Evolutionary conservation across 2,113 vertebrate genomes (phyloP).

Genomic region (Micromys minutus): DNA sequence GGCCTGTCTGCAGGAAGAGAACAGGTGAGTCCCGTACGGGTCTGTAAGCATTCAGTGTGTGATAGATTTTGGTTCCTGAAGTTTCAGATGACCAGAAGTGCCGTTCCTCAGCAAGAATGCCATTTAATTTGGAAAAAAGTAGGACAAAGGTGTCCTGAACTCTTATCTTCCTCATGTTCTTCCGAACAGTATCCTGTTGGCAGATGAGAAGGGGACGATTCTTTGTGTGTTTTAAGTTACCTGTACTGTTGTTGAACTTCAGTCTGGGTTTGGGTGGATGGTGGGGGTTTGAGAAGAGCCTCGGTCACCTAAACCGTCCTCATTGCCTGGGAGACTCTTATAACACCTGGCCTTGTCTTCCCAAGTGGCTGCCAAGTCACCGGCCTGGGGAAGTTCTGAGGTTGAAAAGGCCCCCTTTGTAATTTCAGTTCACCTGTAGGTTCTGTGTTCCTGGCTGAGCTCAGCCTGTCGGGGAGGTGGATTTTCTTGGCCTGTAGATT

Average conservation of each 20-base stretch:
- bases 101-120: background rate
- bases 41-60: background rate
- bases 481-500: background rate
- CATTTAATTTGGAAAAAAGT: conserved; percentile 54
- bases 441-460: background rate
- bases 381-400: conserved; percentile 35
- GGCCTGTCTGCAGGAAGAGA: background rate
- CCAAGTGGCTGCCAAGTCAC: background rate
- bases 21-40: conserved; percentile 63
- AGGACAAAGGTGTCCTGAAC: conserved; percentile 38
- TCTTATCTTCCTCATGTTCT: background rate
- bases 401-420: background rate
- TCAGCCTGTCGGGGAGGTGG: background rate
- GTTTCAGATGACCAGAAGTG: background rate
- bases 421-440: background rate
- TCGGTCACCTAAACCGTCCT: background rate
- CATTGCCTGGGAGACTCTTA: background rate
- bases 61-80: background rate
- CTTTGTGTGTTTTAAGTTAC: conserved; percentile 25
- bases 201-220: conserved; percentile 6
- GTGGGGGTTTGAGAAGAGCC: background rate
- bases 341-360: background rate
- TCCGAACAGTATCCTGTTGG: conserved; percentile 43
- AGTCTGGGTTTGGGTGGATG: background rate
- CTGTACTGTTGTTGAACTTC: background rate